phyloP scores from a whole-genome alignment of 2,888 invertebrate species.

The Drosophila glabriapex region DNA sequence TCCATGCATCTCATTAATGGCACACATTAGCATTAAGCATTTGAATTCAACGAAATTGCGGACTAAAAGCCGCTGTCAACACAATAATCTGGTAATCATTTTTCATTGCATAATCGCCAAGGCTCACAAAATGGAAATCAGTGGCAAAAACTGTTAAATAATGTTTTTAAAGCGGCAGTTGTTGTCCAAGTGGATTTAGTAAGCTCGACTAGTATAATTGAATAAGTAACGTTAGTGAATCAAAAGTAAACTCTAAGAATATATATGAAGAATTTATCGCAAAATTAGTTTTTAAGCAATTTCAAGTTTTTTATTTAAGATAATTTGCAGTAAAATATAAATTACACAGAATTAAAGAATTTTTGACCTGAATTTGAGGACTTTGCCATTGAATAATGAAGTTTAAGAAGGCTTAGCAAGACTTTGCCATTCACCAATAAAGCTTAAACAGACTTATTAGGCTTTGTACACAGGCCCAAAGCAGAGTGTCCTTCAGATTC shows the following conservation, averaged over 20 bases:
- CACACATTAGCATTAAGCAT: constrained; percentile 62
- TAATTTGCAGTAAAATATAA: neutral
- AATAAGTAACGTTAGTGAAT: neutral
- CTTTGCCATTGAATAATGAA: neutral
- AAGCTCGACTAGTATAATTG: no score
- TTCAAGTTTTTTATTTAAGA: neutral
- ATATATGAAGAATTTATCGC: neutral
- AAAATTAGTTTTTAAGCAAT: neutral
- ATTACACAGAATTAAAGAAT: neutral
- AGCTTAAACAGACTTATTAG: neutral
- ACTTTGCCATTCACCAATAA: neutral
- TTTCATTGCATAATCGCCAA: constrained; percentile 34
- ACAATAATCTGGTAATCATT: constrained; percentile 44
- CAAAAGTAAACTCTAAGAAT: neutral
- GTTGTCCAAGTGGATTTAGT: neutral
- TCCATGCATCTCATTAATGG: constrained; percentile 55
- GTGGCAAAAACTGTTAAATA: constrained; percentile 9
- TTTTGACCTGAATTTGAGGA: neutral
- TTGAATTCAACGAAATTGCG: constrained; percentile 48
- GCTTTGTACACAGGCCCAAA: neutral
- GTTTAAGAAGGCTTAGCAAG: neutral
- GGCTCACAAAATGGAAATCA: constrained; percentile 7
- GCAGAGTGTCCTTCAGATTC: neutral
- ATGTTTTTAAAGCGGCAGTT: neutral
- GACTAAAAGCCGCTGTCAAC: constrained; percentile 34